Percentiles rank a stretch among this genome's conserved stretches.
These are phyloP conservation scores for Falco punctatus DNA, from an alignment of 2,113 vertebrate genomes.

Conservation along the genomic window DNA sequence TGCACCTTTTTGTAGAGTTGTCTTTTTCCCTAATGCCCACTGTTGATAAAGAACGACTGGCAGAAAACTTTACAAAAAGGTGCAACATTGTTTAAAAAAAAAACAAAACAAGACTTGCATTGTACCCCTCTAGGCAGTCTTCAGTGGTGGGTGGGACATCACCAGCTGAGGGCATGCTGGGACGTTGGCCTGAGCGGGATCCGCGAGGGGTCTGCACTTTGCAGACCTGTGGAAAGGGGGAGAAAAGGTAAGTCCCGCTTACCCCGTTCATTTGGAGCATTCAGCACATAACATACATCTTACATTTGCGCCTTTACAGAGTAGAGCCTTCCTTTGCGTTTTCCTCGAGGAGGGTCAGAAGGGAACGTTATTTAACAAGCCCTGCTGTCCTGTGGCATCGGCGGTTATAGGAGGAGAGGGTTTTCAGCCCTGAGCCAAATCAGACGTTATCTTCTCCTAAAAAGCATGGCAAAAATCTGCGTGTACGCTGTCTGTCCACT, in stretches of 20 bases:
- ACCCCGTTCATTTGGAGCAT: conserved; percentile 52
- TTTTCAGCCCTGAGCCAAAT: background rate
- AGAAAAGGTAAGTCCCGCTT: conserved; percentile 63
- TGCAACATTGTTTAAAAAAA: conserved; percentile 32
- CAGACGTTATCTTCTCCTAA: background rate
- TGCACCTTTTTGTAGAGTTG: conserved; percentile 65
- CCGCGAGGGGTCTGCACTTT: conserved; percentile 60
- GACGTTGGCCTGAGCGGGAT: conserved; percentile 67
- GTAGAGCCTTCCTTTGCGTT: conserved; percentile 30
- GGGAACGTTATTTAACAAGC: background rate
- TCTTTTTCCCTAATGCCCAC: background rate
- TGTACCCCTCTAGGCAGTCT: conserved; percentile 69
- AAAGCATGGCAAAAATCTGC: conserved; percentile 24
- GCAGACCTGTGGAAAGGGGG: conserved; percentile 65
- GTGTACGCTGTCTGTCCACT: background rate
- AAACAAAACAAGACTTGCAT: conserved; percentile 55
- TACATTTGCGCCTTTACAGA: conserved; percentile 39
- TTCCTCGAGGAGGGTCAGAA: background rate
- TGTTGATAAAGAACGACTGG: conserved; percentile 18
- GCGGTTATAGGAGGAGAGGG: background rate
- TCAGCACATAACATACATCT: conserved; percentile 43
- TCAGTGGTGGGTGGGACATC: conserved; percentile 72
- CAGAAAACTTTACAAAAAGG: conserved; percentile 50
- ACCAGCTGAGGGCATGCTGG: conserved; percentile 70
- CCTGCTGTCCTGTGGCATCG: background rate